Evolutionary conservation across 1,140 invertebrate species (phyloP), one percentile per base, ranked within the genome.

Genomic region (Augochlora pura): DNA sequence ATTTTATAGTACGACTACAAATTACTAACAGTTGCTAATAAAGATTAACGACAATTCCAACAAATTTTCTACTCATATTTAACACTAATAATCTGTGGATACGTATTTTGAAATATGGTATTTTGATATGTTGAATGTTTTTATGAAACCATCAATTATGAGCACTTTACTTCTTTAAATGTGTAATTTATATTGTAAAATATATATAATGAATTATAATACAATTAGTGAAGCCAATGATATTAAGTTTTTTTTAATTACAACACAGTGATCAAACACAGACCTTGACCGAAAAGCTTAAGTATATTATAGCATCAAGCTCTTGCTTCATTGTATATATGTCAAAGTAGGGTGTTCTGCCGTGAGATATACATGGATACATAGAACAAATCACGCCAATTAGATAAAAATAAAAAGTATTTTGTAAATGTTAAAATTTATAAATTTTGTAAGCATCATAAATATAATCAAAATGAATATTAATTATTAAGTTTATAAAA

Each of bases 171-270:
- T 32, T 69, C 14, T 69, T 1, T 54, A 9, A 54, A 57, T 38
- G 38, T 69, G 5, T 18, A 66, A 49, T 66, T 66, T 49, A 4
- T 57, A 69, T 6, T 38, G 14, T 57, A 21, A 14, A 38, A 38
- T 69, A 57, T 38, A 23, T 69, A 25, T 60, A 59, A 46, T 46
- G 12, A 16, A 38, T 21, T 69, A 54, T 27, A 32, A 39, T 39
- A 72, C 63, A 68, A 78, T 78, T 78, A 78, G 76, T 78, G 18
- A 78, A 78, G 76, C 76, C 46, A 72, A 65, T 49, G 25, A 46
- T 65, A 78, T 78, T 77, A 77, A 77, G 42, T 46, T 63, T 72
- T 77, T 71, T 78, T 72, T 78, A 72, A 72, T 72, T 78, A 78
- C 60, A 78, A 72, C 76, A 78, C 60, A 32, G 25, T 72, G 63